Evolutionary conservation across 2,113 vertebrate genomes (phyloP).

Genomic region (Atrichornis clamosus): DNA sequence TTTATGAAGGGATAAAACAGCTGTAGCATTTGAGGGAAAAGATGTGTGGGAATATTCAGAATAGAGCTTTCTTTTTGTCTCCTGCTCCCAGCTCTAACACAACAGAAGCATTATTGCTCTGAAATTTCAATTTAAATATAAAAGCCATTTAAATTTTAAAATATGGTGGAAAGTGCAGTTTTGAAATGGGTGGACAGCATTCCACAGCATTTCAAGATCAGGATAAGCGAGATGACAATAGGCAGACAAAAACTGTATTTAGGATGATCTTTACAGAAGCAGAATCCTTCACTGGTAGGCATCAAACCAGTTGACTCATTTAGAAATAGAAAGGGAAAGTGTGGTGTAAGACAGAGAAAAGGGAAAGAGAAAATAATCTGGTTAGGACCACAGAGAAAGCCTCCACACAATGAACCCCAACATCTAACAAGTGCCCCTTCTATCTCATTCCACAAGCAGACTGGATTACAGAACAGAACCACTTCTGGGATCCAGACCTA

Average conservation of each 20-base stretch:
- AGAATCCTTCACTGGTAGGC: not conserved
- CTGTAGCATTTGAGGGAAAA: not conserved
- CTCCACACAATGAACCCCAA: not conserved
- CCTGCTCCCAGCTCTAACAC: not conserved
- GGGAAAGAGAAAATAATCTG: not conserved
- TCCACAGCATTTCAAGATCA: not conserved
- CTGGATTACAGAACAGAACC: not conserved
- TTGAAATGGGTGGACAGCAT: not conserved
- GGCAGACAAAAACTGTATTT: not conserved
- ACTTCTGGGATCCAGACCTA: not conserved
- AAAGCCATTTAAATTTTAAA: slow-evolving; percentile 26
- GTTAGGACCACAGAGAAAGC: not conserved
- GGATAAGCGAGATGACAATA: not conserved
- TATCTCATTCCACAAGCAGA: not conserved
- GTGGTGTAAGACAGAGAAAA: not conserved
- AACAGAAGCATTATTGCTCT: not conserved
- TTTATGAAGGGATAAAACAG: slow-evolving; percentile 30
- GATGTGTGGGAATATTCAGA: slow-evolving; percentile 49
- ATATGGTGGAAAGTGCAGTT: not conserved
- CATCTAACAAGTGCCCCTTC: not conserved
- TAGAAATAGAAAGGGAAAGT: not conserved
- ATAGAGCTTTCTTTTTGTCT: not conserved
- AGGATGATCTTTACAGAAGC: not conserved
- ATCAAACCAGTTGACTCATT: not conserved
- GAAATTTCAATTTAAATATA: slow-evolving; percentile 3